Conservation (phyloP, 2,113 vertebrate species). For the Canis aureus region DNA sequence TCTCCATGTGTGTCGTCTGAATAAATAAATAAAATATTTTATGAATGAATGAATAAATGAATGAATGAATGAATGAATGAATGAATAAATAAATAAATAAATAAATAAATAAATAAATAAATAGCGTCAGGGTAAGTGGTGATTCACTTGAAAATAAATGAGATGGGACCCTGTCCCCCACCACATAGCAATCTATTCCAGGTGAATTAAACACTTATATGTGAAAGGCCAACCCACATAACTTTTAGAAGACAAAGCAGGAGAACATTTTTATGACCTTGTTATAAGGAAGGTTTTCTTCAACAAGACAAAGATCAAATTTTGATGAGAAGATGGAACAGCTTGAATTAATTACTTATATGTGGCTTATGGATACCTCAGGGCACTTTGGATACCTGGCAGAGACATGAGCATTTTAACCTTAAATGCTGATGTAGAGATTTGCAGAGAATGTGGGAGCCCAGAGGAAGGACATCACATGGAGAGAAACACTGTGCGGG, state of each 20-base stretch:
- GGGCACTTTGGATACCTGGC: not conserved
- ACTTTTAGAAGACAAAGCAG: not conserved
- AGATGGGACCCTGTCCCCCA: not conserved
- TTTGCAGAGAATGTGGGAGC: rapidly evolving
- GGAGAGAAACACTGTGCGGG: rapidly evolving
- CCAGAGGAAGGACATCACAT: not conserved
- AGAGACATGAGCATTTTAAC: not conserved
- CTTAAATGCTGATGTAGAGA: not conserved
- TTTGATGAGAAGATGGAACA: not conserved
- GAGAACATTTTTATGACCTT: not conserved
- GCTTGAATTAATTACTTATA: rapidly evolving
- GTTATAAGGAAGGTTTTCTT: not conserved
- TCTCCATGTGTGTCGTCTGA: too few species aligned
- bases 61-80: too few species aligned
- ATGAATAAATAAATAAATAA: too few species aligned
- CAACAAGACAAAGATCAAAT: not conserved
- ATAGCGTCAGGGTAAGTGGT: too few species aligned
- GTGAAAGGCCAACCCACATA: not conserved
- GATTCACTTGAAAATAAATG: not conserved
- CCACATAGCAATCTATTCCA: not conserved
- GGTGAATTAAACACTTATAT: not conserved
- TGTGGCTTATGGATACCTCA: not conserved
- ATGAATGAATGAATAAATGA: too few species aligned
- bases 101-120: too few species aligned
- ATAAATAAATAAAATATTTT: too few species aligned